These are phyloP conservation scores for Calameuta pallipes DNA, from an alignment of 2,888 invertebrate species.

Conservation along the genomic window DNA sequence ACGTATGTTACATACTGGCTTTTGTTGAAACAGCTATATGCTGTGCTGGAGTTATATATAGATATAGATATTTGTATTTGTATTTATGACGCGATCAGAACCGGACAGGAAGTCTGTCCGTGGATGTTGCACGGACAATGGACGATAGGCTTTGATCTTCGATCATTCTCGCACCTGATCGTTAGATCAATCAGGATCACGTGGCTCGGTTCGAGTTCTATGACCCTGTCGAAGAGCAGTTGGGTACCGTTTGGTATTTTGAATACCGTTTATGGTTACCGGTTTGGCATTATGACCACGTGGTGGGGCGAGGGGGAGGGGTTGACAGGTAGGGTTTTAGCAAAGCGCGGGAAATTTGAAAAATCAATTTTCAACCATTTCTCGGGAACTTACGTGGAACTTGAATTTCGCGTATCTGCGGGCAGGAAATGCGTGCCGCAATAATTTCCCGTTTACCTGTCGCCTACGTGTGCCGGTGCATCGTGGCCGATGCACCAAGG, in stretches of 20 bases:
- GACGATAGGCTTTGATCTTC: not conserved
- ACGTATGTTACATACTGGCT: constrained; percentile 25
- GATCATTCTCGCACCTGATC: not conserved
- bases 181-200: not conserved
- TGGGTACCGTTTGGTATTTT: not conserved
- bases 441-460: not conserved
- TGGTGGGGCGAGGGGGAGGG: too few relatives aligned
- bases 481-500: too few relatives aligned
- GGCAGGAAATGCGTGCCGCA: not conserved
- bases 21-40: not conserved
- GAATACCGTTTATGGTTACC: not conserved
- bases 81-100: not conserved
- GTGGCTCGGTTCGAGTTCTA: not conserved
- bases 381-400: not conserved
- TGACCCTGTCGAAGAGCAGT: not conserved
- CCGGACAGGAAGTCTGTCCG: constrained; percentile 2
- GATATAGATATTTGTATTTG: not conserved
- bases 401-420: not conserved
- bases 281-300: not conserved
- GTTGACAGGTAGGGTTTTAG: too few relatives aligned
- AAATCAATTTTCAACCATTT: not conserved
- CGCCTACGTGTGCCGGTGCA: too few relatives aligned
- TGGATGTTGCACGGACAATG: not conserved
- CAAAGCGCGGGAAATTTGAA: not conserved
- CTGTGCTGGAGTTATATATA: not conserved